A percentile compares a stretch with the other conserved stretches of the same genome.
Conservation (phyloP, 1,140 invertebrate species). For the Thalassaphorura encarpata region DNA sequence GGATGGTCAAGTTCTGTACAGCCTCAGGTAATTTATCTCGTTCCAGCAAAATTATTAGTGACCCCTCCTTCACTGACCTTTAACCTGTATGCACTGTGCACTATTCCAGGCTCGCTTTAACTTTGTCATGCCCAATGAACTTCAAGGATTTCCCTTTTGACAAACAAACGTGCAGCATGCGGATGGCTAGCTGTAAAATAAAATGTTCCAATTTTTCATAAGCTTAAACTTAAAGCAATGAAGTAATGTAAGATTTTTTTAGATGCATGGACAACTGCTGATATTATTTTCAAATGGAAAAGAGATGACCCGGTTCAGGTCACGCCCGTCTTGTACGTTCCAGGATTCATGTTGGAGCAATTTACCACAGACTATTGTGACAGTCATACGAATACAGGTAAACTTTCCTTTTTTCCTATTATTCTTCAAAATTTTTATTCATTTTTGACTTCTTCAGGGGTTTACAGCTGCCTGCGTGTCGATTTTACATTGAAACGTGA, state of each 20-base stretch:
- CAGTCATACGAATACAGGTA: slow-evolving; percentile 43
- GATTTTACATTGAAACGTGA: slow-evolving; percentile 43
- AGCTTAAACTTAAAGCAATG: background rate
- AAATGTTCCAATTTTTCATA: background rate
- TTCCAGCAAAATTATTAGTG: background rate
- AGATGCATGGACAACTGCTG: slow-evolving; percentile 38
- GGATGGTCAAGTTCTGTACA: slow-evolving; percentile 43
- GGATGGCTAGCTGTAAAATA: slow-evolving; percentile 43
- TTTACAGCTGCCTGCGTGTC: slow-evolving; percentile 45
- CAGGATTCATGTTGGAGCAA: slow-evolving; percentile 38
- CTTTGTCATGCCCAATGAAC: slow-evolving; percentile 43
- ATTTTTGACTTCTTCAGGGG: slow-evolving; percentile 35
- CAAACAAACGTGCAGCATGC: slow-evolving; percentile 40
- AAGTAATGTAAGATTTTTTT: background rate
- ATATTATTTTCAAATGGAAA: slow-evolving; percentile 39
- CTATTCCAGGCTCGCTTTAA: slow-evolving; percentile 38
- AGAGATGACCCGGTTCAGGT: slow-evolving; percentile 36
- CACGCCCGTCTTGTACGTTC: slow-evolving; percentile 36
- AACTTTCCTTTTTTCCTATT: background rate
- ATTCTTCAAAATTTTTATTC: background rate
- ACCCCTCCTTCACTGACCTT: slow-evolving; percentile 1
- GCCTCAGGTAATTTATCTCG: slow-evolving; percentile 36
- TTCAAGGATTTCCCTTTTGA: slow-evolving; percentile 43
- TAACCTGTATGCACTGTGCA: background rate
- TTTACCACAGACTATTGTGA: slow-evolving; percentile 42